Base-by-base conservation (phyloP, 2,797 vertebrate genomes). In the Enteromius fasciolatus region DNA sequence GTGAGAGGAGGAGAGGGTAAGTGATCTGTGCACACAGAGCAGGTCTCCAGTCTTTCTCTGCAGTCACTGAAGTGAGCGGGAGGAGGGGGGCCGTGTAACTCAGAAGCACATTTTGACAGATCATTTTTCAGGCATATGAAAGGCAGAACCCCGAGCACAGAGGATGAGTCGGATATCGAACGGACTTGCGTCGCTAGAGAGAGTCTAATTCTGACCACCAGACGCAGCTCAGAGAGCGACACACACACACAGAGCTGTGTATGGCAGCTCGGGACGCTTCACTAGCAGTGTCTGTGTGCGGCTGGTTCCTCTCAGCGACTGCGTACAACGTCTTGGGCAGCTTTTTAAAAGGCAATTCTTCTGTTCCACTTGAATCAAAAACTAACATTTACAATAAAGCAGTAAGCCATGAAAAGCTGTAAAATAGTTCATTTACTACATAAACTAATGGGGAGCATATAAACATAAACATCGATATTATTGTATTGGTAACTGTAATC, bases 101-200 rank as follows among this genome's bases (percentile, higher is more conserved):
- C 87, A 87, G 63, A 87, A 76, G 74, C 84, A 77, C 54, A 63
- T 76, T 85, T 69, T 84, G 82, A 87, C 76, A 86, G 86, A 89
- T 90, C 84, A 86, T 86, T 81, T 90, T 90, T 88, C 86, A 87
- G 80, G 67, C 82, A 77, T 83, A 84, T 89, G 87, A 90, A 90
- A 90, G 86, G 76, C 83, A 88, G 84, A 89, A 88, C 78, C 88
- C 86, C 81, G 61, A 48, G 76, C 80, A 83, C 84, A 85, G 63
- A 84, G 75, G 78, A 81, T 81, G 83, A 88, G 78, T 44, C 31
- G 84, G 81, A 87, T 87, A 86, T 80, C 31, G 69, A 69, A 64
- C 80, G 50, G 73, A 81, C 70, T 54, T 80, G 79, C 15, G 28
- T 83, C 83, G 86, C 80, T 72, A 84, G 80, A 87, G 82, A 84